These are phyloP conservation scores for Caenorhabditis angaria DNA, from an alignment of 2,888 invertebrate species.

Conservation along the genomic window DNA sequence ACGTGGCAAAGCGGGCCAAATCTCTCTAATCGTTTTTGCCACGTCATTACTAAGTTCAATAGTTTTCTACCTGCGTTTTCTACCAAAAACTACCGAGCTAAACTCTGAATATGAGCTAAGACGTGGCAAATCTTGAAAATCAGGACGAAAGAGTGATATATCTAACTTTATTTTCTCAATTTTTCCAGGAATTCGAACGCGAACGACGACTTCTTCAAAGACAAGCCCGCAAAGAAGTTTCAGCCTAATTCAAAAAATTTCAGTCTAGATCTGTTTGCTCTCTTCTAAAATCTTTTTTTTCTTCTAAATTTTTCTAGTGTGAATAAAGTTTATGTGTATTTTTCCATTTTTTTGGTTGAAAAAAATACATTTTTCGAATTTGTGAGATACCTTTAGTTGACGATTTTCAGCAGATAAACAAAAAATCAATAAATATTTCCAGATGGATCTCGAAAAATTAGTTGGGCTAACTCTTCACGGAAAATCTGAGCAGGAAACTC, in stretches of 20 bases:
- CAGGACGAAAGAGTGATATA: not conserved
- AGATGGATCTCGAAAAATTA: conserved; percentile 17
- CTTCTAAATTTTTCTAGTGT: conserved; percentile 12
- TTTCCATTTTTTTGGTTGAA: no score
- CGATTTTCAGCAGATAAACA: not conserved
- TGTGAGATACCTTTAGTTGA: not conserved
- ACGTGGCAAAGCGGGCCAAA: no score
- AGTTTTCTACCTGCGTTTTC: no score
- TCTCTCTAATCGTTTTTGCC: no score
- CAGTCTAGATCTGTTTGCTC: not conserved
- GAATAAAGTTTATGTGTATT: conserved; percentile 16
- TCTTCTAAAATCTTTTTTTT: conserved; percentile 4
- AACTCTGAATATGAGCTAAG: no score
- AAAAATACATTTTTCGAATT: no score
- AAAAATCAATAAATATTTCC: conserved; percentile 3
- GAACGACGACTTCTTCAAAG: conserved; percentile 68
- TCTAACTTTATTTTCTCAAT: no score
- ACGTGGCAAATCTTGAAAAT: conserved; percentile 6
- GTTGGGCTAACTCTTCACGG: conserved; percentile 17
- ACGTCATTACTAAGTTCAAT: no score
- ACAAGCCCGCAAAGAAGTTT: conserved; percentile 62
- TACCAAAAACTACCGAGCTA: no score
- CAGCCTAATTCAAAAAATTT: conserved; percentile 8
- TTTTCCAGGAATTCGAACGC: conserved; percentile 67
- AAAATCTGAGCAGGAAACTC: conserved; percentile 25